Percentiles rank a stretch among this genome's conserved stretches.
phyloP scores from a whole-genome alignment of 1,140 invertebrate genomes.

The Pogonomyrmex barbatus region DNA sequence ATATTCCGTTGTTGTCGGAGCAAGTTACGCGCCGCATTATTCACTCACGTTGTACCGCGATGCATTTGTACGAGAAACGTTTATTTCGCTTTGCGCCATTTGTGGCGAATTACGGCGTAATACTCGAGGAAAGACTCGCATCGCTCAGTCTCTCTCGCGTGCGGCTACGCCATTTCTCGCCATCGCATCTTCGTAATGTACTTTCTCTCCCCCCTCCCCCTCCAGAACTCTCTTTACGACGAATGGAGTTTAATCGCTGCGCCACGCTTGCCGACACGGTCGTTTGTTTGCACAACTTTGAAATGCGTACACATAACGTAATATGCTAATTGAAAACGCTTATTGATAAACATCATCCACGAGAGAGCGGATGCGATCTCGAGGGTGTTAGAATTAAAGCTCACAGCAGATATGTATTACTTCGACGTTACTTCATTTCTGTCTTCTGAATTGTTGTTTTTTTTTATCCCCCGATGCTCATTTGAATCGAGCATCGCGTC shows the following conservation, averaged over 20 bases:
- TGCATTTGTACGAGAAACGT: slow-evolving; percentile 23
- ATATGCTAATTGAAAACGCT: not conserved
- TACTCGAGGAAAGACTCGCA: slow-evolving; percentile 25
- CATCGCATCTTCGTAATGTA: slow-evolving; percentile 23
- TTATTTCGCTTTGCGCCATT: slow-evolving; percentile 33
- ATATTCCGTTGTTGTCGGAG: slow-evolving; percentile 17
- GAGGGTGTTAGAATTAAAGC: not conserved
- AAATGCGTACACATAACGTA: not conserved
- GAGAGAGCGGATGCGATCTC: not conserved
- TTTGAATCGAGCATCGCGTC: not conserved
- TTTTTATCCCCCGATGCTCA: not conserved
- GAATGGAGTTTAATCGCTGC: slow-evolving; percentile 24
- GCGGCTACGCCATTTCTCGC: slow-evolving; percentile 24
- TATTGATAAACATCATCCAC: not conserved
- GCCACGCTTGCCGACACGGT: not conserved
- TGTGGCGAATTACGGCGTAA: slow-evolving; percentile 24
- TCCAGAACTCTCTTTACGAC: slow-evolving; percentile 17
- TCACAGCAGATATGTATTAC: too few relatives aligned
- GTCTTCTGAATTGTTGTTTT: not conserved
- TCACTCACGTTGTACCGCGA: slow-evolving; percentile 14
- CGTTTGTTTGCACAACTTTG: not conserved
- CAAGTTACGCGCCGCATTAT: slow-evolving; percentile 34
- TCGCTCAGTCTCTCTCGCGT: slow-evolving; percentile 6
- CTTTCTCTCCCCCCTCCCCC: not conserved
- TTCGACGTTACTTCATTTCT: not conserved